Evolutionary conservation across 2,797 vertebrate genomes (phyloP).

Genomic region (Hirundo rustica): DNA sequence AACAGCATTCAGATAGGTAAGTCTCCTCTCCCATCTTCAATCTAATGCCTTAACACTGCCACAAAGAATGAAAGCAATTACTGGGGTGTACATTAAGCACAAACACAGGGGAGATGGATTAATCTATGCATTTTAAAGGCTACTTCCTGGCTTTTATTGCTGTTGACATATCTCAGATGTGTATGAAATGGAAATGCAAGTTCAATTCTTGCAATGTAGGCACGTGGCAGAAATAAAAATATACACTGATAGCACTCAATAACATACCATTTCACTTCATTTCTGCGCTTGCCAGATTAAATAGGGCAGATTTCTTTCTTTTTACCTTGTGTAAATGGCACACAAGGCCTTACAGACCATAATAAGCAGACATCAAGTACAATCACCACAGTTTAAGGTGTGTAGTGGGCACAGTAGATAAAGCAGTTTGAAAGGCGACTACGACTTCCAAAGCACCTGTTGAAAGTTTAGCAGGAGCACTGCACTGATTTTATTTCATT

Average conservation of each 20-base stretch:
- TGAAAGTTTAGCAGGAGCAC: not conserved
- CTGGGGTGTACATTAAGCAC: not conserved
- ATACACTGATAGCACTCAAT: not conserved
- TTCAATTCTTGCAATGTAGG: not conserved
- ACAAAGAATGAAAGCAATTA: not conserved
- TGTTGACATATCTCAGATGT: not conserved
- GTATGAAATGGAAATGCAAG: not conserved
- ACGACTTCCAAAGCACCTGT: not conserved
- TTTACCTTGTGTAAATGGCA: not conserved
- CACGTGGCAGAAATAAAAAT: not conserved
- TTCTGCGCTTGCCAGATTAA: not conserved
- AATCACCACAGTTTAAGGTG: not conserved
- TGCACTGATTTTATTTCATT: not conserved
- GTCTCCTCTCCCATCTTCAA: not conserved
- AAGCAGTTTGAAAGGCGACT: not conserved
- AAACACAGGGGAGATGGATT: not conserved
- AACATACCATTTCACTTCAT: not conserved
- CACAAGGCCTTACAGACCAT: not conserved
- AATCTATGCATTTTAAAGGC: not conserved
- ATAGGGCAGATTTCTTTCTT: not conserved
- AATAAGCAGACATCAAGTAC: not conserved
- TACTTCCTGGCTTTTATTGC: not conserved
- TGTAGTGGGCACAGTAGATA: not conserved
- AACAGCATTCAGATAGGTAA: not conserved
- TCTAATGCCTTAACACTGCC: not conserved